A percentile compares a stretch with the other conserved stretches of the same genome.
Conservation (phyloP, 2,797 vertebrate species). For the Sciaenops ocellatus region DNA sequence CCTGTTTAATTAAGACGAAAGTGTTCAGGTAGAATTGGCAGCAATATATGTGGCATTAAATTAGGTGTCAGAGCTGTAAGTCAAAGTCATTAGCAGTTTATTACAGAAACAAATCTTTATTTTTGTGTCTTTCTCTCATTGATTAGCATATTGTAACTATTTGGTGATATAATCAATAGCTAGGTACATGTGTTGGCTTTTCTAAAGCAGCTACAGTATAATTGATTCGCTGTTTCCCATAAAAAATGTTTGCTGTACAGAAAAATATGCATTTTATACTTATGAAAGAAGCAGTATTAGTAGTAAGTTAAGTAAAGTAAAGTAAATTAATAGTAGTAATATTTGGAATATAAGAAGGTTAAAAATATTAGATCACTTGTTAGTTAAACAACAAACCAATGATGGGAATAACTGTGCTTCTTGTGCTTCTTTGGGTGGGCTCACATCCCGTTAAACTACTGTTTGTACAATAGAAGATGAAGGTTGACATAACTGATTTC, state of each 20-base stretch:
- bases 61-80: background rate
- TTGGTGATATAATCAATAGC: background rate
- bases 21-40: background rate
- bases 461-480: background rate
- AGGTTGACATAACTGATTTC: slow-evolving; percentile 28
- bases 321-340: background rate
- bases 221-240: background rate
- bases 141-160: background rate
- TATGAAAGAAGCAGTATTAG: background rate
- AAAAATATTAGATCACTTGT: background rate
- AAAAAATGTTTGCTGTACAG: background rate
- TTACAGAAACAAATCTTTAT: background rate
- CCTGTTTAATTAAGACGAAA: background rate
- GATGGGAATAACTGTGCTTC: background rate
- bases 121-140: background rate
- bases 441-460: background rate
- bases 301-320: too few relatives aligned
- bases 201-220: too few relatives aligned
- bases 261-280: background rate
- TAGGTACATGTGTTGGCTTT: background rate
- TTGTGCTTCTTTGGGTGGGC: background rate
- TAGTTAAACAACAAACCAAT: background rate
- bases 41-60: background rate
- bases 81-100: background rate
- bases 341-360: background rate